Evolutionary conservation across 2,797 vertebrate genomes (phyloP).

Genomic region (Tragopan temminckii): DNA sequence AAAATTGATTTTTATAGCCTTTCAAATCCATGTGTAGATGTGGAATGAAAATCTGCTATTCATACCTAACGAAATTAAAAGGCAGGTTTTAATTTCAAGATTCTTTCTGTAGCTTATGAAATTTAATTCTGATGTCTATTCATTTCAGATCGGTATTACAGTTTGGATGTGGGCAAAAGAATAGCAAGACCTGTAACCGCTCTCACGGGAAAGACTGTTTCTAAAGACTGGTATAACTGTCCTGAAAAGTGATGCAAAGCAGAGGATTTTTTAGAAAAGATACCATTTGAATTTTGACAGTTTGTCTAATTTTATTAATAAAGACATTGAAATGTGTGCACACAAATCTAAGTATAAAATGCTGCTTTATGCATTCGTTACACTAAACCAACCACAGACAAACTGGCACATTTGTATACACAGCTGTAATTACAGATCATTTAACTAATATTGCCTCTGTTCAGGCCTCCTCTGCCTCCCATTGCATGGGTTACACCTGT

Average conservation of each 20-base stretch:
- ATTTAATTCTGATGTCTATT: slow-evolving; percentile 16
- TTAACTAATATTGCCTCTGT: slow-evolving; percentile 87
- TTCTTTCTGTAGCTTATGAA: not conserved
- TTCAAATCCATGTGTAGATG: not conserved
- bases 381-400: slow-evolving; percentile 76
- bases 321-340: slow-evolving; percentile 79
- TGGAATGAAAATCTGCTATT: not conserved
- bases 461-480: slow-evolving; percentile 89
- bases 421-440: slow-evolving; percentile 46
- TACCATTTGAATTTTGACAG: slow-evolving; percentile 38
- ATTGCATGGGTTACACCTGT: slow-evolving; percentile 85
- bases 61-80: not conserved
- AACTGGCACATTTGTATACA: slow-evolving; percentile 68
- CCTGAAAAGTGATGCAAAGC: slow-evolving; percentile 72
- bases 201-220: slow-evolving; percentile 83
- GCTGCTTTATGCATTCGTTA: slow-evolving; percentile 73
- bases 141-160: slow-evolving; percentile 90
- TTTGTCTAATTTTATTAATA: slow-evolving; percentile 89
- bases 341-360: slow-evolving; percentile 82
- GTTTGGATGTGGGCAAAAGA: slow-evolving; percentile 83
- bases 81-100: not conserved
- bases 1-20: not conserved
- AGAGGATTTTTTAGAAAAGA: slow-evolving; percentile 31
- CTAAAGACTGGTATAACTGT: slow-evolving; percentile 90
- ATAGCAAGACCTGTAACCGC: slow-evolving; percentile 81